Percentiles rank a stretch among this genome's conserved stretches.
Conservation (phyloP, 2,797 vertebrate species). For the Tenualosa thibaudeaui region DNA sequence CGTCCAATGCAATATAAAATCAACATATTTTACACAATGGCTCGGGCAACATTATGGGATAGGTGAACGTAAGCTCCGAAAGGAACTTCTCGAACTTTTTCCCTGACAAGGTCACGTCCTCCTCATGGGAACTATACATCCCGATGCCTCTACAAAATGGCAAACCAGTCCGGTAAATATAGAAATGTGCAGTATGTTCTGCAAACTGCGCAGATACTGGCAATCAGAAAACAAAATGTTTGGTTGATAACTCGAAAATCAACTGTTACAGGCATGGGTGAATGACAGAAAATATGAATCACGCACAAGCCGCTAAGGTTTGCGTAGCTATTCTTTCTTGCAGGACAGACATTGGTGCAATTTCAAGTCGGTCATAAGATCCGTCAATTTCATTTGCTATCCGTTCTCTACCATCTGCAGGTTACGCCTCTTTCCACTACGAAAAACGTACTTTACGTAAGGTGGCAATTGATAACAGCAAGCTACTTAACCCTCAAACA, state of each 20-base stretch:
- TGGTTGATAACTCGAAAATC: neutral
- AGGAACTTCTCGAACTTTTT: conserved; percentile 29
- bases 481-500: conserved; percentile 8
- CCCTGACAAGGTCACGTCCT: conserved; percentile 57
- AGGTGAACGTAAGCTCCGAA: neutral
- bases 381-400: conserved; percentile 34
- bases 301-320: conserved; percentile 18
- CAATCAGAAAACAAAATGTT: neutral
- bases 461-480: conserved; percentile 2
- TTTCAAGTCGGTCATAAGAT: neutral
- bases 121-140: conserved; percentile 20
- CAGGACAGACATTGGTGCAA: conserved; percentile 41
- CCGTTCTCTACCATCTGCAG: conserved; percentile 26
- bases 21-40: neutral
- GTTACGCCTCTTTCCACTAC: conserved; percentile 35
- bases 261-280: conserved; percentile 7
- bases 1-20: neutral
- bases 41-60: neutral
- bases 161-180: neutral
- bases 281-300: conserved; percentile 46
- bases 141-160: neutral
- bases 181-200: neutral
- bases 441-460: conserved; percentile 44
- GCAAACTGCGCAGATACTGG: neutral
- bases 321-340: neutral